A percentile compares a stretch with the other conserved stretches of the same genome.
Evolutionary conservation across 2,888 invertebrate species (phyloP).

Genomic region (Cyclophora punctaria): DNA sequence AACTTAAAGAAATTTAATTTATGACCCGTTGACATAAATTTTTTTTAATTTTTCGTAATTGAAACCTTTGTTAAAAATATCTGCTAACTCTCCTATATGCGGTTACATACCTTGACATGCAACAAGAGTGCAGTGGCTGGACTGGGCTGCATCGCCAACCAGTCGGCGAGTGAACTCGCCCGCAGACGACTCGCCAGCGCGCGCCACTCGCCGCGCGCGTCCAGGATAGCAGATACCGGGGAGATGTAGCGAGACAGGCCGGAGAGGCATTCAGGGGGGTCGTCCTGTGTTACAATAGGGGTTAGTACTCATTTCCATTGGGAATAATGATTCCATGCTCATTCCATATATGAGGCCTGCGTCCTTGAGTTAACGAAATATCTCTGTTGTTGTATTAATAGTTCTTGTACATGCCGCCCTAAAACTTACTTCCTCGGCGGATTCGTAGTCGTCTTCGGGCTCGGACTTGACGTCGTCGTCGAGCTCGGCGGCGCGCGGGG

Average conservation of each 20-base stretch:
- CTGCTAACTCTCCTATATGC: too few species aligned
- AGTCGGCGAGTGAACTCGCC: constrained; percentile 60
- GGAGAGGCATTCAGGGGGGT: constrained; percentile 10
- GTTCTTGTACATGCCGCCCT: too few species aligned
- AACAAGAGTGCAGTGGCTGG: constrained; percentile 65
- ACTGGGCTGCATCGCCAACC: constrained; percentile 61
- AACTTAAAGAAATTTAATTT: too few species aligned
- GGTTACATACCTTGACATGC: constrained; percentile 58
- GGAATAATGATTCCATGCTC: too few species aligned
- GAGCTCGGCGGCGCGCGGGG: background rate
- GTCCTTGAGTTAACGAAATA: too few species aligned
- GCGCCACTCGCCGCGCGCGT: constrained; percentile 75
- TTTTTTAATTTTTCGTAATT: too few species aligned
- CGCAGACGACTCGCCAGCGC: constrained; percentile 71
- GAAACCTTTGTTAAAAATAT: too few species aligned
- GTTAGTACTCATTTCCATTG: too few species aligned
- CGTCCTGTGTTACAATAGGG: too few species aligned
- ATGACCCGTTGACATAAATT: too few species aligned
- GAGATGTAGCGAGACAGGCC: constrained; percentile 38
- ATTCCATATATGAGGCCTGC: too few species aligned
- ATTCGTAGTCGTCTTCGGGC: constrained; percentile 61
- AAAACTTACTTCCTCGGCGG: constrained; percentile 61
- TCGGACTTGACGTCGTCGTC: constrained; percentile 50
- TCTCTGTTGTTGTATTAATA: too few species aligned
- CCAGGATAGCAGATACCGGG: constrained; percentile 67